Percentiles rank a stretch among this genome's conserved stretches.
Evolutionary conservation across 2,888 invertebrate genomes (phyloP).

Genomic region (Melikaiella ostensackeni): DNA sequence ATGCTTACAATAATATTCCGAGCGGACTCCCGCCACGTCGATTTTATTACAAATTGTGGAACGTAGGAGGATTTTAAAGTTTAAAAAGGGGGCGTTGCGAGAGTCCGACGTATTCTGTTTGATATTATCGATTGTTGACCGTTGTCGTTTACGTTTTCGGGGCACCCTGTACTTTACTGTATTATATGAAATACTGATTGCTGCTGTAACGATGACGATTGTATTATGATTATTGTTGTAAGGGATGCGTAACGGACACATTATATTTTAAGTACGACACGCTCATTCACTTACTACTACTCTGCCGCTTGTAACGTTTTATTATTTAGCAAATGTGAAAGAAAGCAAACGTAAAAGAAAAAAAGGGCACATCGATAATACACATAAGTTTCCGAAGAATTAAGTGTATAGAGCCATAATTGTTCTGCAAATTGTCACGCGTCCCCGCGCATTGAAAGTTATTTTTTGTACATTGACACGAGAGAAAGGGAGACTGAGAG

Average conservation of each 20-base stretch:
- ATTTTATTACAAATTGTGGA: slow-evolving; percentile 4
- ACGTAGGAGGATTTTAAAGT: slow-evolving; percentile 42
- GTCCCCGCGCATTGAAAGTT: slow-evolving; percentile 56
- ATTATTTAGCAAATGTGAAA: slow-evolving; percentile 43
- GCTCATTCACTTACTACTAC: slow-evolving; percentile 26
- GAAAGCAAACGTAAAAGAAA: slow-evolving; percentile 40
- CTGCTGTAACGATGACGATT: slow-evolving; percentile 58
- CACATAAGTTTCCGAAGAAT: slow-evolving; percentile 9
- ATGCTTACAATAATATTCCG: slow-evolving; percentile 48
- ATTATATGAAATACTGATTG: slow-evolving; percentile 63
- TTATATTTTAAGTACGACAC: slow-evolving; percentile 35
- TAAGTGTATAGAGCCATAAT: slow-evolving; percentile 47
- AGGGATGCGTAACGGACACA: slow-evolving; percentile 44
- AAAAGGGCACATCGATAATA: slow-evolving; percentile 43
- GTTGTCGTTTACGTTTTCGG: slow-evolving; percentile 75
- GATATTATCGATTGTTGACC: slow-evolving; percentile 76
- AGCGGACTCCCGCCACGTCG: slow-evolving; percentile 16
- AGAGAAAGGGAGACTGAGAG: slow-evolving; percentile 51
- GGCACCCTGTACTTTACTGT: slow-evolving; percentile 76
- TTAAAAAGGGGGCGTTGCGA: slow-evolving; percentile 27
- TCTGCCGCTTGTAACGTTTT: slow-evolving; percentile 29
- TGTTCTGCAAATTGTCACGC: slow-evolving; percentile 71
- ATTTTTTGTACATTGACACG: slow-evolving; percentile 63
- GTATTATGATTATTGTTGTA: slow-evolving; percentile 54
- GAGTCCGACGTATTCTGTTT: slow-evolving; percentile 70